These are phyloP conservation scores for Dusona sp. DNA, from an alignment of 2,888 invertebrate genomes.

Conservation along the genomic window DNA sequence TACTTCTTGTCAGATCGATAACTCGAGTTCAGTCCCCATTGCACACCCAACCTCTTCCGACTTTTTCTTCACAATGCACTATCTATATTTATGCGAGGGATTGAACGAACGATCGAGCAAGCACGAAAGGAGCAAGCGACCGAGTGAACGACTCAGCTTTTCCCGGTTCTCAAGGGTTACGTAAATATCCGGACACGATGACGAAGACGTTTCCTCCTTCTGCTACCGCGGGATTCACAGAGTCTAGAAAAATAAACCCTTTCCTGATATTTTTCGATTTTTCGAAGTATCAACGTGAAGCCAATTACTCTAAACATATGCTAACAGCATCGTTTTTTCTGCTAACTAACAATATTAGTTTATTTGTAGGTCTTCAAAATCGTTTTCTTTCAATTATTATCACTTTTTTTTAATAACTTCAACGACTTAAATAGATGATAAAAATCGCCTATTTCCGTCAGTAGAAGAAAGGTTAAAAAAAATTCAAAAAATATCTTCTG, in stretches of 20 bases:
- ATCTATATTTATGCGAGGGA: slow-evolving; percentile 1
- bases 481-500: background rate
- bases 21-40: slow-evolving; percentile 47
- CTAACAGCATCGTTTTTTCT: background rate
- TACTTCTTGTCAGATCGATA: slow-evolving; percentile 64
- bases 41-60: background rate
- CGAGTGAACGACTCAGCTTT: slow-evolving; percentile 55
- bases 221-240: slow-evolving; percentile 20
- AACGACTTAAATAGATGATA: too few relatives aligned
- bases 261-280: background rate
- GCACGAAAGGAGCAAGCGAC: slow-evolving; percentile 51
- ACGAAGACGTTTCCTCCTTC: slow-evolving; percentile 41
- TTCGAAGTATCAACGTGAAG: background rate
- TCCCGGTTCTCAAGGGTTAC: slow-evolving; percentile 53
- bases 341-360: background rate
- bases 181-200: slow-evolving; percentile 60
- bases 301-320: background rate
- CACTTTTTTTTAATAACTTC: background rate
- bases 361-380: background rate
- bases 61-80: background rate
- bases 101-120: slow-evolving; percentile 52
- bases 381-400: background rate
- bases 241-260: background rate
- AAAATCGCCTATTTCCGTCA: too few relatives aligned
- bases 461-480: background rate